Base-by-base conservation (phyloP, 2,113 vertebrate species). In the Balaenoptera acutorostrata region DNA sequence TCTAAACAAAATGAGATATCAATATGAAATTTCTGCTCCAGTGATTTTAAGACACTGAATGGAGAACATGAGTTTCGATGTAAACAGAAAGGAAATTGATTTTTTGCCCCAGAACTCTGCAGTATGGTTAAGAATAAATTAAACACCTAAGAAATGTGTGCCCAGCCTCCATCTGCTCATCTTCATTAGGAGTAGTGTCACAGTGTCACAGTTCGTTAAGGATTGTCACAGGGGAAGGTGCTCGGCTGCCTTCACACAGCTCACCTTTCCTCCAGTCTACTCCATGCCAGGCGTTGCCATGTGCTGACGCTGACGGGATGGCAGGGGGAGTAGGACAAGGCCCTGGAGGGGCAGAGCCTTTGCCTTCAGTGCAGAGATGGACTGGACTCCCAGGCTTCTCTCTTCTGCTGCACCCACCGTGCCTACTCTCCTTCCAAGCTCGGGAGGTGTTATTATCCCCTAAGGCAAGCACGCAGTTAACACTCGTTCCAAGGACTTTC, bases 61-160 rank as follows among this genome's bases (percentile, higher is more conserved):
- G 11, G 46, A 82, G 82, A 88, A 64, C 11, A 27, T 20, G 49
- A 84, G 18, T 85, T 95, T 85, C 69, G 77, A 90, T 0, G 7
- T 85, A 93, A 93, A 93, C 55, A 69, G 68, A 95, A 96, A 85
- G 74, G 80, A 96, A 94, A 97, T 93, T 96, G 81, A 93, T 80
- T 97, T 94, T 88, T 88, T 84, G 68, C 82, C 52, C 69, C 77
- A 84, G 61, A 92, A 75, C 12, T 39, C 84, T 93, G 74, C 46
- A 88, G 64, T 15, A 8, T 33, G 23, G 90, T 71, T 97, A 95
- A 77, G n/a, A 84, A 86, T 93, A 77, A 96, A 92, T 84, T 83
- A 96, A 91, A 83, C 33, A 69, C 57, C 69, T 46, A 55, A 80
- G 75, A 87, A 94, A 49, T 74, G 39, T 27, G 33, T 86, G 52